A percentile compares a stretch with the other conserved stretches of the same genome.
Conservation (phyloP, 1,140 invertebrate species). For the Trissolcus basalis region DNA sequence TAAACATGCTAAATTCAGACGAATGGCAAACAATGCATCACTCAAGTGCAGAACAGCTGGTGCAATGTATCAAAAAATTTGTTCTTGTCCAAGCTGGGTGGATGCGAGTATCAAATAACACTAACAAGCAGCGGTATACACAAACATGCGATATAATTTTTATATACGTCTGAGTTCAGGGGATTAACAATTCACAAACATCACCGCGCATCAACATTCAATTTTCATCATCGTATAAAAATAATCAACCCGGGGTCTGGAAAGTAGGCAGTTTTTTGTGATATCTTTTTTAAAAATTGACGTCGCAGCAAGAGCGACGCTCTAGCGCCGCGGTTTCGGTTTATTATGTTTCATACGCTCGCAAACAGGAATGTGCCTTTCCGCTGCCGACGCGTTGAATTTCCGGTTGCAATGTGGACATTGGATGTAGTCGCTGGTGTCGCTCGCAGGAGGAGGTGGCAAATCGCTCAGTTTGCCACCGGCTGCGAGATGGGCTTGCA, state of each 20-base stretch:
- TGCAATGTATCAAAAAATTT: constrained; percentile 3
- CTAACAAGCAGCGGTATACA: background rate
- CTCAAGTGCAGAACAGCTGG: background rate
- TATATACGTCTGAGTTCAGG: background rate
- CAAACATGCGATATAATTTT: background rate
- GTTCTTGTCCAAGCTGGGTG: background rate
- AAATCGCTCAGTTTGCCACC: constrained; percentile 91
- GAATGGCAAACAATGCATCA: background rate
- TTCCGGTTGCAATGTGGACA: constrained; percentile 93
- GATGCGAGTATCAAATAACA: background rate
- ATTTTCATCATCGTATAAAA: background rate
- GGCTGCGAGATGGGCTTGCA: constrained; percentile 88
- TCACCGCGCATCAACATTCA: background rate
- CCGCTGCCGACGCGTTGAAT: constrained; percentile 91
- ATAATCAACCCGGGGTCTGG: background rate
- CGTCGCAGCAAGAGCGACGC: too few species aligned
- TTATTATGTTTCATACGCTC: constrained; percentile 89
- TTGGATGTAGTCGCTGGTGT: constrained; percentile 91
- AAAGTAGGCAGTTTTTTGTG: background rate
- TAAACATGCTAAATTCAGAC: background rate
- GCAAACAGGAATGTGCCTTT: constrained; percentile 96
- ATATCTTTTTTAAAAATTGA: background rate
- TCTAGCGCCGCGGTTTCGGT: constrained; percentile 62
- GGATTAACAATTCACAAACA: background rate
- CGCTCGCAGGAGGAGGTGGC: constrained; percentile 90